phyloP scores from a whole-genome alignment of 2,888 invertebrate species.

The Trissolcus japonicus region DNA sequence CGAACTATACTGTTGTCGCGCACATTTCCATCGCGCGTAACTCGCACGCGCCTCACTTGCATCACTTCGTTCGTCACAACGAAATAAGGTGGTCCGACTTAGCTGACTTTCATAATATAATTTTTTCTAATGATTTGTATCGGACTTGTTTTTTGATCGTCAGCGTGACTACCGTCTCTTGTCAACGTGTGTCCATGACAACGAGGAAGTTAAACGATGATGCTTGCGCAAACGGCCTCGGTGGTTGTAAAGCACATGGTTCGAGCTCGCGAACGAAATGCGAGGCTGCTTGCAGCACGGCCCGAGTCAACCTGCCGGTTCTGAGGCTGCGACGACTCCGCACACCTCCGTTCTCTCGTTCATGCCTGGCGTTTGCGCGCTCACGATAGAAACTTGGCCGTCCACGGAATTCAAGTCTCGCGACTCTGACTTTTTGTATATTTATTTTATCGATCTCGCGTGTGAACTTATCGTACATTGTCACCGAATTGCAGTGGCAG shows the following conservation, averaged over 20 bases:
- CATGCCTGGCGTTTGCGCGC: constrained; percentile 44
- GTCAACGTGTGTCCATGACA: constrained; percentile 1
- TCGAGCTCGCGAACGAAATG: constrained; percentile 26
- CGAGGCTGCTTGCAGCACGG: constrained; percentile 63
- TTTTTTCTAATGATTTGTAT: neutral
- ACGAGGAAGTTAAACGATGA: neutral
- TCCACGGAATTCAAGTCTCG: constrained; percentile 40
- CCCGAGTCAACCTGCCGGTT: constrained; percentile 66
- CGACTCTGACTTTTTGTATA: constrained; percentile 41
- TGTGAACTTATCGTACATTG: constrained; percentile 52
- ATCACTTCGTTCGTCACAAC: constrained; percentile 20
- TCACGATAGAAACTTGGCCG: constrained; percentile 11
- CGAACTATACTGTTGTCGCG: constrained; percentile 27
- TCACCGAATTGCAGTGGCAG: constrained; percentile 21
- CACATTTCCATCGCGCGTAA: constrained; percentile 27
- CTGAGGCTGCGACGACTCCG: constrained; percentile 60
- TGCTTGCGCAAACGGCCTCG: neutral
- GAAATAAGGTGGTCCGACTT: too few relatives aligned
- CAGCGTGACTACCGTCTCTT: neutral
- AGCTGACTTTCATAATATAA: too few relatives aligned
- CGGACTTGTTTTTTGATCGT: neutral
- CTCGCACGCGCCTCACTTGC: constrained; percentile 23
- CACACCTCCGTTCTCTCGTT: constrained; percentile 49
- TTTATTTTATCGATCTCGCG: constrained; percentile 50
- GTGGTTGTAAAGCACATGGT: constrained; percentile 51